Evolutionary conservation across 2,113 vertebrate genomes (phyloP), one percentile per base, ranked within the genome.

Genomic region (Gavia stellata): DNA sequence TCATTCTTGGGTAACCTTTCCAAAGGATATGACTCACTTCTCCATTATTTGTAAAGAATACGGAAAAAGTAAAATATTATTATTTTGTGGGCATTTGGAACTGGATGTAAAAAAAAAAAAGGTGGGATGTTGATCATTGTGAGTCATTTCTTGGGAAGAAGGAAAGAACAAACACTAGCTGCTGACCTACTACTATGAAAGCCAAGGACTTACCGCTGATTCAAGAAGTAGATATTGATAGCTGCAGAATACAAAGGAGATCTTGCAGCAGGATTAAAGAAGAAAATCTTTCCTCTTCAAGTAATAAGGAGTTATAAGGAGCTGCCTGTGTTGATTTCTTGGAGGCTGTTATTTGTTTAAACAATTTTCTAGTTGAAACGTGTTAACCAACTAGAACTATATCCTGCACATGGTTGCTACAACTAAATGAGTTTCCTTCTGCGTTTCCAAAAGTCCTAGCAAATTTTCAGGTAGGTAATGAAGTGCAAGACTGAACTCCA

Each of bases 11-110:
- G 38, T 74, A 83, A 90, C 77, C 84, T 96, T 96, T 97, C 95
- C 93, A 96, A 88, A 88, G 93, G 87, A 94, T 97, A 44, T 97
- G 96, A 97, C 68, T 96, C 95, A 97, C 47, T 85, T 85, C 92
- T 95, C 78, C 49, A 26, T 95, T 96, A 91, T 94, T 96, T 94
- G 80, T 75, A 92, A 94, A 94, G 86, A 95, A 79, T 92, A 92
- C 55, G 88, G 92, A 78, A 93, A 94, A 96, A 92, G 88, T 81
- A 88, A 96, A 97, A 88, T 96, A 94, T 88, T 94, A n/a, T 88
- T 91, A 82, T 94, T 94, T 88, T 86, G 91, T 68, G 63, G 84
- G 88, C 58, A 93, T 71, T 90, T 93, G 55, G 86, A 96, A 82
- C 29, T 88, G 36, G 66, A 85, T 90, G 40, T 74, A 40, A 71